Evolutionary conservation across 2,113 vertebrate species (phyloP).

Genomic region (Dinomys branickii): DNA sequence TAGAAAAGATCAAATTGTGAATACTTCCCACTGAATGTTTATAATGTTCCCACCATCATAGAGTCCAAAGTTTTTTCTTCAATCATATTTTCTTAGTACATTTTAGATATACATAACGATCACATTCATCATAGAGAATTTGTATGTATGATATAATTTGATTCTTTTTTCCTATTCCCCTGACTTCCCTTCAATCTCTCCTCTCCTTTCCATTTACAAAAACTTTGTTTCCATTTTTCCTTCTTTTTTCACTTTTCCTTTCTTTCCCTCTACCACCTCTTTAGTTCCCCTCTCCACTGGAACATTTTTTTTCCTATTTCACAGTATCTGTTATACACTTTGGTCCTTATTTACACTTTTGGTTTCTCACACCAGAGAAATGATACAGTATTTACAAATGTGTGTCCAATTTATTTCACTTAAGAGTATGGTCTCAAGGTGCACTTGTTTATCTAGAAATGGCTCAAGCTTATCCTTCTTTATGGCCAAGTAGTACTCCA

Average conservation of each 20-base stretch:
- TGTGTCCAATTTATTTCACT: background rate
- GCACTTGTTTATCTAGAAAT: background rate
- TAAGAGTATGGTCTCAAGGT: background rate
- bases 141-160: background rate
- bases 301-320: background rate
- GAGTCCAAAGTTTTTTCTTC: background rate
- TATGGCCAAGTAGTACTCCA: background rate
- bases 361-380: background rate
- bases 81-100: background rate
- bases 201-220: background rate
- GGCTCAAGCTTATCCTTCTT: background rate
- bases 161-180: background rate
- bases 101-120: background rate
- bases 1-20: background rate
- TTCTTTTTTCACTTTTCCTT: background rate
- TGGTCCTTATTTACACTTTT: background rate
- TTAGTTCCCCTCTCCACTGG: background rate
- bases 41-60: background rate
- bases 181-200: background rate
- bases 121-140: background rate
- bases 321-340: background rate
- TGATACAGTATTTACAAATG: background rate
- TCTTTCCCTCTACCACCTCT: background rate
- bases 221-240: background rate
- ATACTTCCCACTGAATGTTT: background rate